These are phyloP conservation scores for Chaetorhynchus papuensis DNA, from an alignment of 2,113 vertebrate species.

Conservation along the genomic window DNA sequence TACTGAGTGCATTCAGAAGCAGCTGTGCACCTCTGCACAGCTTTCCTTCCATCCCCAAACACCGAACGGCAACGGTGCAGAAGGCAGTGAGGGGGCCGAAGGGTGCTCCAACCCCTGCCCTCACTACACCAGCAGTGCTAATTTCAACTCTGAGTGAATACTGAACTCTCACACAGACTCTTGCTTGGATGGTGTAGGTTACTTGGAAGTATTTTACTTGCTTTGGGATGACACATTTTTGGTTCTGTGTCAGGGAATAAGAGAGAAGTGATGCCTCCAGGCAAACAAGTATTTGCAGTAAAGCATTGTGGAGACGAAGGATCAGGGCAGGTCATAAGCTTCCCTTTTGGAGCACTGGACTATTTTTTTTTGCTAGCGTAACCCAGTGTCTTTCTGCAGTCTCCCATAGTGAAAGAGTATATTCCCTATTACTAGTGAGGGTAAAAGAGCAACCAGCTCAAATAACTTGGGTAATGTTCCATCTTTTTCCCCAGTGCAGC, in stretches of 20 bases:
- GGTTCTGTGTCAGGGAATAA: not conserved
- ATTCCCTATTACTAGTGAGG: not conserved
- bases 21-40: not conserved
- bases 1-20: not conserved
- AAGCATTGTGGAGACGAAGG: not conserved
- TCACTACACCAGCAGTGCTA: not conserved
- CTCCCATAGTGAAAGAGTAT: not conserved
- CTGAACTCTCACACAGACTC: not conserved
- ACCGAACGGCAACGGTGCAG: accelerated
- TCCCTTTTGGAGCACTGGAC: not conserved
- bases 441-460: not conserved
- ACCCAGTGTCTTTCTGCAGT: not conserved
- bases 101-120: not conserved
- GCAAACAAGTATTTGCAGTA: not conserved
- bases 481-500: not conserved
- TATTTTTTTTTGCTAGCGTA: accelerated
- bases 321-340: not conserved
- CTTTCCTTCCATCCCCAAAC: not conserved
- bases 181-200: not conserved
- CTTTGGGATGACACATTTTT: not conserved
- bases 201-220: not conserved
- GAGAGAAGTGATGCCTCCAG: not conserved
- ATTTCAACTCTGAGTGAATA: not conserved
- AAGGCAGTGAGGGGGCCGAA: not conserved
- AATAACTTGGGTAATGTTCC: not conserved